These are phyloP conservation scores for Osmerus mordax DNA, from an alignment of 2,113 vertebrate genomes.

Conservation along the genomic window DNA sequence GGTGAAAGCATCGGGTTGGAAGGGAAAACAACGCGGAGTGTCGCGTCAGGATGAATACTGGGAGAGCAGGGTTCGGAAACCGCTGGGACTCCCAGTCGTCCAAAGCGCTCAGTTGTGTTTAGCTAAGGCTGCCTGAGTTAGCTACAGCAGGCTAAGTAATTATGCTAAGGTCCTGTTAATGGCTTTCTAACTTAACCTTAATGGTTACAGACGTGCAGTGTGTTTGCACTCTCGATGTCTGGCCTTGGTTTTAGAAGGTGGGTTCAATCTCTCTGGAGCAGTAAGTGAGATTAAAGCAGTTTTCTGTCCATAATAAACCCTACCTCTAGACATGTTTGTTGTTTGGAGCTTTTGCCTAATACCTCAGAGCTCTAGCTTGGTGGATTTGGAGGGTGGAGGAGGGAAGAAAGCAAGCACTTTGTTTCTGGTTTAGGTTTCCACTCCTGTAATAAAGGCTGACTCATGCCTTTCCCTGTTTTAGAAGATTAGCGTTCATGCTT, in stretches of 20 bases:
- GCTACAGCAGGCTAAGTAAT: conserved; percentile 44
- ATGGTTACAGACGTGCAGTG: conserved; percentile 50
- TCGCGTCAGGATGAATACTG: conserved; percentile 10
- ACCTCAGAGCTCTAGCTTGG: conserved; percentile 34
- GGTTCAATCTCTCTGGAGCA: conserved; percentile 32
- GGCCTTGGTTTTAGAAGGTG: conserved; percentile 55
- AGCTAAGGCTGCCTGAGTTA: conserved; percentile 20
- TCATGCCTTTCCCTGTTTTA: conserved; percentile 47
- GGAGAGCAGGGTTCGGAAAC: conserved; percentile 17
- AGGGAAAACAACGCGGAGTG: conserved; percentile 39
- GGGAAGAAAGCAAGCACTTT: conserved; percentile 21
- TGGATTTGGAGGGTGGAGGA: conserved; percentile 12
- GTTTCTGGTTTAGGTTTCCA: conserved; percentile 39
- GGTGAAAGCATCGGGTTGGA: conserved; percentile 57
- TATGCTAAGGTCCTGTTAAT: conserved; percentile 64
- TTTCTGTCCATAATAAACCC: background rate
- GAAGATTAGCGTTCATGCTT: conserved; percentile 49
- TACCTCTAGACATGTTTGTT: conserved; percentile 13
- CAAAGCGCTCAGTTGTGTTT: conserved; percentile 37
- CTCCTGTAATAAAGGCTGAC: conserved; percentile 42
- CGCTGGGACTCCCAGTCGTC: conserved; percentile 25
- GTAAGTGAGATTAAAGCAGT: conserved; percentile 18
- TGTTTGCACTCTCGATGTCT: conserved; percentile 44
- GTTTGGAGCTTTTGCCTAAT: conserved; percentile 29
- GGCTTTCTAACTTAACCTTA: conserved; percentile 62